These are phyloP conservation scores for Coregonus sp. DNA, from an alignment of 2,797 vertebrate species.

Conservation along the genomic window DNA sequence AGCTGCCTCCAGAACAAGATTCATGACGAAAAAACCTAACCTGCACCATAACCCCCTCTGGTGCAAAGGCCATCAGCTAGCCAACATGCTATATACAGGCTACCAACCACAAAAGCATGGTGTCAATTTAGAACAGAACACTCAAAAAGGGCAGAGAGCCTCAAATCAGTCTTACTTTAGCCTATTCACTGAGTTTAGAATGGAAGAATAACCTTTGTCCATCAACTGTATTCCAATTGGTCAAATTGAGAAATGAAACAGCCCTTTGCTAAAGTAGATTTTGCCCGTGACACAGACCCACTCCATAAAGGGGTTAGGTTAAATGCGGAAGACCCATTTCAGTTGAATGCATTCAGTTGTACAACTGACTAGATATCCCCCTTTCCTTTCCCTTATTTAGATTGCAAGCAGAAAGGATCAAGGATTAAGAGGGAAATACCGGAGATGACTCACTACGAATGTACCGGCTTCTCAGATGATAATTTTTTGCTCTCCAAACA, in stretches of 20 bases:
- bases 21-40: too few species aligned
- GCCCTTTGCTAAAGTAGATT: background rate
- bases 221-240: background rate
- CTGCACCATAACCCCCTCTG: constrained; percentile 7
- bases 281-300: background rate
- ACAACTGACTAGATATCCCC: background rate
- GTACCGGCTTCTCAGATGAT: background rate
- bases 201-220: too few species aligned
- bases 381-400: background rate
- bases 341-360: too few species aligned
- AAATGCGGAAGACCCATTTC: too few species aligned
- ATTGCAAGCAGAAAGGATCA: background rate
- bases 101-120: constrained; percentile 24
- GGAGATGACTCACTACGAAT: too few species aligned
- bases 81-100: constrained; percentile 41
- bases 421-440: background rate
- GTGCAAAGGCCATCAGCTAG: constrained; percentile 28
- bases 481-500: background rate
- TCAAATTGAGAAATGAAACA: background rate
- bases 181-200: background rate
- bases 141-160: constrained; percentile 35
- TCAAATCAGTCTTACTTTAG: constrained; percentile 26
- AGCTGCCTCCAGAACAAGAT: too few species aligned
- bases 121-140: constrained; percentile 45
- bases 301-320: too few species aligned